Evolutionary conservation across 2,888 invertebrate species (phyloP), one percentile per base, ranked within the genome.

Genomic region (Aricia artaxerxes): DNA sequence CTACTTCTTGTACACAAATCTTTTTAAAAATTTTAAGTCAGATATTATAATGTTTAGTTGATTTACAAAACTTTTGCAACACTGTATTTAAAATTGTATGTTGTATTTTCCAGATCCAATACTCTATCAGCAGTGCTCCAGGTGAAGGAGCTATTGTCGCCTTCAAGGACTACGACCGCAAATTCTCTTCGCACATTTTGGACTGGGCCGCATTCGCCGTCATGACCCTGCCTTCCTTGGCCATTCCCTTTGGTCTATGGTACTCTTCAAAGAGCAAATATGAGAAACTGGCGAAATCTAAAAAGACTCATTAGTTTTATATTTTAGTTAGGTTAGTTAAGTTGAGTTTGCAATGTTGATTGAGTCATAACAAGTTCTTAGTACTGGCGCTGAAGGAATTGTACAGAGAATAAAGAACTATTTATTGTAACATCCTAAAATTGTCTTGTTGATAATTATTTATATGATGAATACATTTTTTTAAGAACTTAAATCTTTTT

Each of bases 161-260:
- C 16, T 97, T 97, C 95, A 97, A 94, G 86, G 99, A 99, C 91
- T 99, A 97, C 87, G 98, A 99, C 92, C 97, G 98, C 92, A 98
- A 98, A 88, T 99, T 99, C 95, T 99, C 99, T 2, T 98, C 99
- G 0, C 99, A 99, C 93, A 97, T 98, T 89, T 97, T 98, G 81
- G 99, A 99, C 93, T 99, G 99, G 99, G 95, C 97, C 79, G 98
- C 99, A 44, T 99, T 99, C 88, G 98, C 98, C 60, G 96, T 99
- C 79, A 99, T 99, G 98, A 98, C 99, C 44, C 95, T 99, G 69
- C 99, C 99, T 5, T 98, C 99, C 2, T 95, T 99, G 75, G 97
- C 97, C 73, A 98, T 99, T 89, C 99, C 99, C 80, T 98, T 98
- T 90, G 96, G 97, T 60, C 95, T 99, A 82, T 99, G 99, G 99